Evolutionary conservation across 2,888 invertebrate genomes (phyloP), one percentile per base, ranked within the genome.

Genomic region (Nemoura dubitans): DNA sequence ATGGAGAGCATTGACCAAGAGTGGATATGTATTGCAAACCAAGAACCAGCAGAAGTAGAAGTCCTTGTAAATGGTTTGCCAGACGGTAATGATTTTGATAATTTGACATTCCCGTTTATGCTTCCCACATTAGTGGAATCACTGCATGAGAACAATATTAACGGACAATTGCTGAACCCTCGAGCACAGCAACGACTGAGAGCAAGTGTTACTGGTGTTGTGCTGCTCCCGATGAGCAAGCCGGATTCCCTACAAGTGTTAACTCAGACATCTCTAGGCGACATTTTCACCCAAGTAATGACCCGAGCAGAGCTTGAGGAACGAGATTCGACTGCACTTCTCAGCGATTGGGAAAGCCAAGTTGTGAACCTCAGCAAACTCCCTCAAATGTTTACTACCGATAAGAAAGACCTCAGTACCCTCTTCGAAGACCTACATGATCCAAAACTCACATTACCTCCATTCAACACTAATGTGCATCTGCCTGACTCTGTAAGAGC

Each of bases 1-100:
- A 21, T 10, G 6, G 30, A n/a, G 21, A 28, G 29, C 30, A 21
- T 21, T 21, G 30, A 81, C 81, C n/a, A 5, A 29, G 30, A 81
- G 14, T n/a, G 26, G 28, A 81, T 81, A 29, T 81, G 81, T 27
- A 81, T 81, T 30, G 81, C 81, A n/a, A 81, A 81, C n/a, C 81
- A 81, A 29, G 81, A 81, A n/a, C 81, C 81, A 28, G 81, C 81
- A 1, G 81, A 81, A 30, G 81, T 81, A 6, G 81, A 29, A n/a
- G 5, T 81, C 7, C 28, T 81, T 21, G 30, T 81, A n/a, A 81
- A 81, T 30, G 28, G 28, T 21, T 6, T 81, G n/a, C n/a, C 21
- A n/a, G 30, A 21, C 5, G n/a, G 28, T 27, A 81, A 30, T 30
- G 29, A 29, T n/a, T 26, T 28, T 78, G n/a, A 30, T n/a, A 28